A percentile compares a stretch with the other conserved stretches of the same genome.
Conservation (phyloP, 2,113 vertebrate genomes). For the Pachycephala philippinensis region DNA sequence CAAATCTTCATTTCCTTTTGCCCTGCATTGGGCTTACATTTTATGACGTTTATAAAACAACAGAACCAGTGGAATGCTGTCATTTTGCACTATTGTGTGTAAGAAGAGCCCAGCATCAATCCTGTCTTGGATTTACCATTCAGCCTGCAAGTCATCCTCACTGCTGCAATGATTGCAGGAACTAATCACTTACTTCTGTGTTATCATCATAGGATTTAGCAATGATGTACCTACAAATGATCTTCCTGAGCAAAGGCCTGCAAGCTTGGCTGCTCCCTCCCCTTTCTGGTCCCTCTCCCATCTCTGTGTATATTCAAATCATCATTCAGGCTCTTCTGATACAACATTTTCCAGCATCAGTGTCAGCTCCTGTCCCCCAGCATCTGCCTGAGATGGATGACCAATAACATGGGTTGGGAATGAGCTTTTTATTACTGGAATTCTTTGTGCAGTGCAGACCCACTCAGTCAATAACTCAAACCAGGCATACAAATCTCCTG, state of each 20-base stretch:
- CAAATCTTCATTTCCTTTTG: constrained; percentile 45
- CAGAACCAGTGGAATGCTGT: background rate
- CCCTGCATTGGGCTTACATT: background rate
- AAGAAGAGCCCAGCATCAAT: background rate
- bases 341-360: background rate
- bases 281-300: background rate
- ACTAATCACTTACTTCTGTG: background rate
- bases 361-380: background rate
- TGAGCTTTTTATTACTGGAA: constrained; percentile 1
- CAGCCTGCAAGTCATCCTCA: background rate
- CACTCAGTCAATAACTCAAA: background rate
- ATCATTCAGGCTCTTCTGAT: background rate
- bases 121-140: background rate
- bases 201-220: background rate
- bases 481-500: background rate
- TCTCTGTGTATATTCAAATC: background rate
- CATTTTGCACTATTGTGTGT: background rate
- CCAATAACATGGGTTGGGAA: background rate
- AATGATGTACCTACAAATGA: background rate
- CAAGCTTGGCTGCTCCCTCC: background rate
- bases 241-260: background rate
- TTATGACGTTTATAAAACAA: constrained; percentile 4
- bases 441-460: background rate
- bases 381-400: background rate
- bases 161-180: background rate